A percentile compares a stretch with the other conserved stretches of the same genome.
Conservation (phyloP, 2,113 vertebrate species). For the Nibea coibor region DNA sequence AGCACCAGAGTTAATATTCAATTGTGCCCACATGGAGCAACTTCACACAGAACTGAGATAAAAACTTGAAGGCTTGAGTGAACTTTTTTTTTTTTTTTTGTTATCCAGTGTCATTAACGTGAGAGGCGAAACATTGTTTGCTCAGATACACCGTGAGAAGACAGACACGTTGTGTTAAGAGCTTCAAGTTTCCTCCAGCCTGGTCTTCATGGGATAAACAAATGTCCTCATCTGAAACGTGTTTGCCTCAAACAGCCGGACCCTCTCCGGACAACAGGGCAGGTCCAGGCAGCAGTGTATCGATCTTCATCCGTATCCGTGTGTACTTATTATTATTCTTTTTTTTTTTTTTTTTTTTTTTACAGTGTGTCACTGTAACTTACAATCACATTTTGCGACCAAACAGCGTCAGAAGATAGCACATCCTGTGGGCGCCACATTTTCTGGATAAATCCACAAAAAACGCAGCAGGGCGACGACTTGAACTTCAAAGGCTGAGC, state of each 20-base stretch:
- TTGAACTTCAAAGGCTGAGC: constrained; percentile 70
- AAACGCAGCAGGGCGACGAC: constrained; percentile 17
- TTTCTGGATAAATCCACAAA: constrained; percentile 60
- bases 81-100: constrained; percentile 10
- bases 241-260: constrained; percentile 31
- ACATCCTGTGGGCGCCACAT: constrained; percentile 43
- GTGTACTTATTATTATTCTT: too few species aligned
- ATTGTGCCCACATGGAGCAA: constrained; percentile 33
- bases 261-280: constrained; percentile 33
- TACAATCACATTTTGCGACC: constrained; percentile 28
- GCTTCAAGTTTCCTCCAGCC: constrained; percentile 40
- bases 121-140: constrained; percentile 43
- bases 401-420: constrained; percentile 32
- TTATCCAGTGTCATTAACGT: constrained; percentile 74
- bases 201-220: constrained; percentile 34
- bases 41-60: too few species aligned
- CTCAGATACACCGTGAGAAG: constrained; percentile 39
- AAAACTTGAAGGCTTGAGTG: constrained; percentile 7
- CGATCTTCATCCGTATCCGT: constrained; percentile 35
- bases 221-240: constrained; percentile 50
- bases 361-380: constrained; percentile 38
- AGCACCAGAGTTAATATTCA: constrained; percentile 56
- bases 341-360: neutral
- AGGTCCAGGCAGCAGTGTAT: constrained; percentile 47
- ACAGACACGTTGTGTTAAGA: constrained; percentile 46